phyloP scores from a whole-genome alignment of 2,113 vertebrate species.

The Chlorodrepanis virens region DNA sequence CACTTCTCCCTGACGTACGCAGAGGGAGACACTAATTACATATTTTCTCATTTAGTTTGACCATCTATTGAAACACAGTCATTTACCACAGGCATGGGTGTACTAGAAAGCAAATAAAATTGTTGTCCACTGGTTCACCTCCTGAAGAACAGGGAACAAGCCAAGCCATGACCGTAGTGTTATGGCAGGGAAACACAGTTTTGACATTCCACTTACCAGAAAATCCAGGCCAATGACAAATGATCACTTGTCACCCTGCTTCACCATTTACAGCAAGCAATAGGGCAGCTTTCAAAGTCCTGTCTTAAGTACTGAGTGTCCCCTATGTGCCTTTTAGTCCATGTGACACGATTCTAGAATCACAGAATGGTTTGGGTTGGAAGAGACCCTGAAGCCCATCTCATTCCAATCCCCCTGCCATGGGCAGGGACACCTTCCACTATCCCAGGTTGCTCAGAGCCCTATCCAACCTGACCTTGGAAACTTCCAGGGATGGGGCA shows the following conservation, averaged over 20 bases:
- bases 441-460: neutral
- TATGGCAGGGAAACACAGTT: neutral
- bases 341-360: neutral
- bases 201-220: neutral
- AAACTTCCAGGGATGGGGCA: neutral
- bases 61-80: neutral
- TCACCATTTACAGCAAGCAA: neutral
- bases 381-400: neutral
- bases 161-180: neutral
- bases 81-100: neutral
- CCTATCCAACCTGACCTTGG: fast-evolving
- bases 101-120: neutral
- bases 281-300: neutral
- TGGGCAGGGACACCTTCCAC: fast-evolving
- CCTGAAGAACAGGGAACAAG: neutral
- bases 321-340: neutral
- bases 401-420: neutral
- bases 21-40: neutral
- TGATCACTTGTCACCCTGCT: neutral
- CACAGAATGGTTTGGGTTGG: neutral
- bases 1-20: neutral
- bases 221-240: neutral
- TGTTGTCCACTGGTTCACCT: neutral
- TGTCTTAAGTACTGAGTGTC: neutral
- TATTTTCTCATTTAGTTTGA: neutral